Evolutionary conservation across 2,113 vertebrate genomes (phyloP).

Genomic region (Helogale parvula): DNA sequence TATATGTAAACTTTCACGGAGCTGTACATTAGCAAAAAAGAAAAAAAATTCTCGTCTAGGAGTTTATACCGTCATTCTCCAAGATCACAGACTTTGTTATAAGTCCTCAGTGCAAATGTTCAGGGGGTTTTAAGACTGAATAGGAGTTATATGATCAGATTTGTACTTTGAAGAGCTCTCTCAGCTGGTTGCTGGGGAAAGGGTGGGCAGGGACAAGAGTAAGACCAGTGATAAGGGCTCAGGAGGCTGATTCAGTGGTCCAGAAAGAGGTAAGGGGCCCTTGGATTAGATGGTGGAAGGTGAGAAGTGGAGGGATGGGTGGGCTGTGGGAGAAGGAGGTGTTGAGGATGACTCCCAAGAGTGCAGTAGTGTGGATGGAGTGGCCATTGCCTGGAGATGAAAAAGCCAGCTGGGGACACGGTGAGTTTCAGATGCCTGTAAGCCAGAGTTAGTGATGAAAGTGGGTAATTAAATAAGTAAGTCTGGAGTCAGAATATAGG

Average conservation of each 20-base stretch:
- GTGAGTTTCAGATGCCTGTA: background rate
- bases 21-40: background rate
- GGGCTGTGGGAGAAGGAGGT: background rate
- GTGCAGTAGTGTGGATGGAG: background rate
- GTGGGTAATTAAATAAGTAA: slow-evolving; percentile 61
- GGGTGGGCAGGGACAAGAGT: background rate
- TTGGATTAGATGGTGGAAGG: background rate
- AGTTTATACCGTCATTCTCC: background rate
- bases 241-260: background rate
- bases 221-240: background rate
- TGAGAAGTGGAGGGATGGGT: background rate
- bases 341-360: background rate
- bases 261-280: background rate
- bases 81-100: background rate
- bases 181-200: background rate
- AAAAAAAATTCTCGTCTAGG: background rate
- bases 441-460: slow-evolving; percentile 50
- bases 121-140: background rate
- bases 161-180: background rate
- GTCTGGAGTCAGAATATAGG: slow-evolving; percentile 58
- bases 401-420: background rate
- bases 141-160: background rate
- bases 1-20: background rate
- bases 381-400: background rate
- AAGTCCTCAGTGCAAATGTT: background rate